Evolutionary conservation across 2,113 vertebrate species (phyloP).

Genomic region (Laterallus jamaicensis): DNA sequence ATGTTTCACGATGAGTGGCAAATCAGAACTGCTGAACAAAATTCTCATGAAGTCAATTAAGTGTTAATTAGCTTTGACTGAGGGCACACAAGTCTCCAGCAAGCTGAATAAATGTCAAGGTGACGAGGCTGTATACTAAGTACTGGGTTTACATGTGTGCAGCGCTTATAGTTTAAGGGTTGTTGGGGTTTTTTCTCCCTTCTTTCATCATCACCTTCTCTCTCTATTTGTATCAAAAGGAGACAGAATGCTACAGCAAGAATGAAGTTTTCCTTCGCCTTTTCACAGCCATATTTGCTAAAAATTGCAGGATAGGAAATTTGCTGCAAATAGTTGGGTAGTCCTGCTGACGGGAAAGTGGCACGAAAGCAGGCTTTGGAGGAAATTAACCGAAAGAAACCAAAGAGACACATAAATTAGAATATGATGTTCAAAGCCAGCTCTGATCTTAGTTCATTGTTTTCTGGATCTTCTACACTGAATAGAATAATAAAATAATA

Average conservation of each 20-base stretch:
- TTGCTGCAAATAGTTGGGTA: not conserved
- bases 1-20: conserved; percentile 33
- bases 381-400: not conserved
- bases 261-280: not conserved
- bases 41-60: conserved; percentile 63
- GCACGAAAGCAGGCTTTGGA: not conserved
- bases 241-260: not conserved
- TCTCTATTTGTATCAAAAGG: not conserved
- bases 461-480: not conserved
- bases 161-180: conserved; percentile 42
- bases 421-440: not conserved
- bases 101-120: conserved; percentile 72
- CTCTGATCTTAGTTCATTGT: not conserved
- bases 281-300: not conserved
- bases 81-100: conserved; percentile 46
- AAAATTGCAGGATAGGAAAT: not conserved
- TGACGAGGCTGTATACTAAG: conserved; percentile 42
- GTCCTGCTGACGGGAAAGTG: not conserved
- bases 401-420: not conserved
- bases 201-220: conserved; percentile 28
- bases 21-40: conserved; percentile 52
- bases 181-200: conserved; percentile 17
- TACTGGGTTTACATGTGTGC: conserved; percentile 29
- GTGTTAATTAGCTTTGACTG: conserved; percentile 71
- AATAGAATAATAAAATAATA: not conserved